Base-by-base conservation (phyloP, 2,888 invertebrate species). In the Pollenia amentaria region DNA sequence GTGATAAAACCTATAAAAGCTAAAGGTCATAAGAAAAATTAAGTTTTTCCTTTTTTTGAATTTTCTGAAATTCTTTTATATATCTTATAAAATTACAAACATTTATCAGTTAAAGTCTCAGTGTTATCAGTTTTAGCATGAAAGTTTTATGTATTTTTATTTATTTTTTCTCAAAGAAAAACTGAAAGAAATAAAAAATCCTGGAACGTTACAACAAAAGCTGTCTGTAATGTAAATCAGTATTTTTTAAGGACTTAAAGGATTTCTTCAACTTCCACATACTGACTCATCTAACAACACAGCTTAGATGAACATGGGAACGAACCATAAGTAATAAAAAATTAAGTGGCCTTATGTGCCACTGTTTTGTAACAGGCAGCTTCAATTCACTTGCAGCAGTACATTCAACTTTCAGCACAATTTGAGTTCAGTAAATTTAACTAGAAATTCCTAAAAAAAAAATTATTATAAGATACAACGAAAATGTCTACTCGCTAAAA, bases 341-440 rank as follows among this genome's bases (percentile, higher is more conserved):
- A 46, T 55, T 65, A 76, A 76, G 16, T 65, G 14, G 73, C 57
- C 51, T 67, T 42, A 14, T 48, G 29, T 29, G 21, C 10, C 21
- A 82, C 44, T 70, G 62, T 42, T 62, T 57, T 46, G 38, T 48
- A 46, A 10, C 60, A 64, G 18, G 44, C 53, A 69, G 57, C 69
- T 40, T 46, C 4, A 60, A n/a, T 73, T 79, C 84, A 73, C 55
- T 48, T 46, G 44, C 78, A 78, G 55, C 44, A 76, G 82, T 60
- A 62, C 82, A 82, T 82, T 82, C 82, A 82, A 76, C 82, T 82
- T 60, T 67, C 38, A 65, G 21, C 14, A 21, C 38, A 55, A 84
- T 60, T 46, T 10, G 60, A 73, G n/a, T 40, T 51, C 29, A 29
- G 42, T 29, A 29, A 21, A n/a, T 46, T 12, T 62, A 18, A 51